phyloP scores from a whole-genome alignment of 2,113 vertebrate species.

The Mus spicilegus region DNA sequence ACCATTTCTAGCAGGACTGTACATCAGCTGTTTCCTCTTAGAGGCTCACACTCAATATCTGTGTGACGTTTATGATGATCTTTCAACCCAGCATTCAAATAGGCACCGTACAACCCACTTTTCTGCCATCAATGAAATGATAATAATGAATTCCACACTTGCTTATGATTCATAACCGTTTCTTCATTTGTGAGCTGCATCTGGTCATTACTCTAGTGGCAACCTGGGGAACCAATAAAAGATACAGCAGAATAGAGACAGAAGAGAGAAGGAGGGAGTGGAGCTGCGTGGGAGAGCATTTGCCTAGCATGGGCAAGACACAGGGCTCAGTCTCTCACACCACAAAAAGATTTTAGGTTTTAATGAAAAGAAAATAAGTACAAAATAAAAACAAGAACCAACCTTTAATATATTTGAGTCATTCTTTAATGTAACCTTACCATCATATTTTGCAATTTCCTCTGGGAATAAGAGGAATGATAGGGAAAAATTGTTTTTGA shows the following conservation, averaged over 20 bases:
- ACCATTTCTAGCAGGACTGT: background rate
- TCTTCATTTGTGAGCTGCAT: background rate
- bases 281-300: background rate
- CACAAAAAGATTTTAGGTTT: background rate
- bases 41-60: background rate
- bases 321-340: too few relatives aligned
- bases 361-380: background rate
- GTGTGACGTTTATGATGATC: conserved; percentile 11
- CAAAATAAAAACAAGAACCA: background rate
- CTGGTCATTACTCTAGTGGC: background rate
- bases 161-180: background rate
- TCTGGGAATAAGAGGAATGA: background rate
- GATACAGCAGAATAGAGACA: background rate
- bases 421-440: background rate
- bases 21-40: background rate
- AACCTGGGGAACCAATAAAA: background rate
- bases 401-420: background rate
- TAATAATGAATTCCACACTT: background rate
- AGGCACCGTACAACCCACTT: background rate
- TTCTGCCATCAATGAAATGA: background rate
- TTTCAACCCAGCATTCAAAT: conserved; percentile 12
- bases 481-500: background rate
- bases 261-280: background rate
- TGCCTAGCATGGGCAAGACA: background rate
- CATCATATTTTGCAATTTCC: background rate